Conservation (phyloP, 2,888 invertebrate species). For the Syritta pipiens region DNA sequence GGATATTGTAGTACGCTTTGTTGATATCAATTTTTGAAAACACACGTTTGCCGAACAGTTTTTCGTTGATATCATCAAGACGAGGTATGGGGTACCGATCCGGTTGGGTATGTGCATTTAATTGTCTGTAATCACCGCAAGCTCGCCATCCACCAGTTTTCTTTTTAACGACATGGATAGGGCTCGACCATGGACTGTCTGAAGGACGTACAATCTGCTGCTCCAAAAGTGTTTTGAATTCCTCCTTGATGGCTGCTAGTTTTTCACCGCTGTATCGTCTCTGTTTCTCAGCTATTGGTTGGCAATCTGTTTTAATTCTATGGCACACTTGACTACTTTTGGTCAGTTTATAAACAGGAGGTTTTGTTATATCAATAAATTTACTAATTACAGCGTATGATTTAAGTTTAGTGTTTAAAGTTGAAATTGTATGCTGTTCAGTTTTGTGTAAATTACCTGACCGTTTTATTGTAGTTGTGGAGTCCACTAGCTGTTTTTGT, state of each 20-base stretch:
- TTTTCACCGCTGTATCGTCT: too few species aligned
- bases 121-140: constrained; percentile 7
- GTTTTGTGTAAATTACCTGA: too few species aligned
- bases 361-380: constrained; percentile 20
- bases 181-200: constrained; percentile 3
- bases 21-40: constrained; percentile 18
- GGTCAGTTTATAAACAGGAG: neutral
- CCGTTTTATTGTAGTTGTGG: neutral
- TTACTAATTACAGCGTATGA: too few species aligned
- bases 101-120: constrained; percentile 15
- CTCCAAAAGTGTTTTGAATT: neutral
- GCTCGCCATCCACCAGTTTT: neutral
- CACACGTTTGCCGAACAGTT: too few species aligned
- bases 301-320: constrained; percentile 11
- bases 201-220: neutral
- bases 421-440: too few species aligned
- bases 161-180: constrained; percentile 6
- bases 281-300: constrained; percentile 15
- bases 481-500: neutral
- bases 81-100: constrained; percentile 19
- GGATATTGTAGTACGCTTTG: constrained; percentile 12
- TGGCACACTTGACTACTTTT: constrained; percentile 1
- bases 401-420: too few species aligned
- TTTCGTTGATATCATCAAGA: neutral
- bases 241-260: neutral